Conservation (phyloP, 30 jellyfish, hydroid and myxozoan species). For the Hydractinia symbiolongicarpus region DNA sequence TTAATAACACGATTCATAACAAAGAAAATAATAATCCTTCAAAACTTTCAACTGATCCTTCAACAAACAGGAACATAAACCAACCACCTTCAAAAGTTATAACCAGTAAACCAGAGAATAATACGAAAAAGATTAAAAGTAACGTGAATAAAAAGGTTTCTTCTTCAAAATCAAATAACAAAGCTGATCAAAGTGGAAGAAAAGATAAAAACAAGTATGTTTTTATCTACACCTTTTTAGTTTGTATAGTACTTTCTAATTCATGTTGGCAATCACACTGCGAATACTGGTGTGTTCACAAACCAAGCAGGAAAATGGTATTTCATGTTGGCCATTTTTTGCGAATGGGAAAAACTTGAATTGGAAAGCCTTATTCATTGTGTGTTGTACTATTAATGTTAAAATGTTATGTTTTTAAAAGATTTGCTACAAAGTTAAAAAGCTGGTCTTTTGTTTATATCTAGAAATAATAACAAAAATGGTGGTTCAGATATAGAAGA, state of each 20-base stretch:
- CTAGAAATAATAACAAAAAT: conserved; percentile 17
- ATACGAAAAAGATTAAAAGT: conserved; percentile 20
- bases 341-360: too few relatives aligned
- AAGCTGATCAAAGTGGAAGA: conserved; percentile 1
- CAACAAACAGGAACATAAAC: not conserved
- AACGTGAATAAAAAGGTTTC: conserved; percentile 7
- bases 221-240: not conserved
- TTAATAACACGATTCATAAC: not conserved
- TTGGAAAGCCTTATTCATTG: too few relatives aligned
- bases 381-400: too few relatives aligned
- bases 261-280: too few relatives aligned
- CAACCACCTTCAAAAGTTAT: not conserved
- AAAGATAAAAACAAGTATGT: conserved; percentile 39
- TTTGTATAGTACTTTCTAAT: not conserved
- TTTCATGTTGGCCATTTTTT: too few relatives aligned
- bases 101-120: not conserved
- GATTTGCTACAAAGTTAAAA: too few relatives aligned
- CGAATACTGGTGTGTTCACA: too few relatives aligned
- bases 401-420: too few relatives aligned
- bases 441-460: too few relatives aligned
- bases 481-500: conserved; percentile 26
- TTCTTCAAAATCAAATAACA: not conserved
- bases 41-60: not conserved
- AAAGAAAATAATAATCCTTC: conserved; percentile 19
- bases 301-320: too few relatives aligned